phyloP scores from a whole-genome alignment of 2,113 vertebrate species.

The Hydrochoerus hydrochaeris region DNA sequence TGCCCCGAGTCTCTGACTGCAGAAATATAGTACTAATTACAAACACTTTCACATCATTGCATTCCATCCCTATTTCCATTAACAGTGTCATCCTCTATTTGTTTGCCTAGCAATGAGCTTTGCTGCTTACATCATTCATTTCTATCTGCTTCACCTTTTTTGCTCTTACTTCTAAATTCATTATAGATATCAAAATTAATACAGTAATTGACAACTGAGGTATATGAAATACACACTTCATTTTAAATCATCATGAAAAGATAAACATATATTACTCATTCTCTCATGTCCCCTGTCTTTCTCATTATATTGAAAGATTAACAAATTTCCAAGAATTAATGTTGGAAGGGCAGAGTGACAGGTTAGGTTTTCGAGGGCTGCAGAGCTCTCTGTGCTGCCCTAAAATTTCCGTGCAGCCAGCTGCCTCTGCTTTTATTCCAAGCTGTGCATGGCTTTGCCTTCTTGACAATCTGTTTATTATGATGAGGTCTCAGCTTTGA shows the following conservation, averaged over 20 bases:
- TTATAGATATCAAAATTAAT: not conserved
- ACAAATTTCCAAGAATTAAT: not conserved
- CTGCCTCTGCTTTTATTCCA: not conserved
- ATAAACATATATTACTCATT: not conserved
- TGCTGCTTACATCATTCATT: not conserved
- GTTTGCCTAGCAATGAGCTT: not conserved
- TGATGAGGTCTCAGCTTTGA: conserved; percentile 74
- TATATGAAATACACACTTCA: not conserved
- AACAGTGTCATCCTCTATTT: not conserved
- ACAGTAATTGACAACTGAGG: not conserved
- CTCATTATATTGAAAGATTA: not conserved
- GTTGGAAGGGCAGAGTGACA: not conserved
- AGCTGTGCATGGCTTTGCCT: not conserved
- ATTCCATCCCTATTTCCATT: not conserved
- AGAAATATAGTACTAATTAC: not conserved
- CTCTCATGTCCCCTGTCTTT: no score
- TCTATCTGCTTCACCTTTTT: not conserved
- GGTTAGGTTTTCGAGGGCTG: not conserved
- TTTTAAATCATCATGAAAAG: not conserved
- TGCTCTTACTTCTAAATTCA: not conserved
- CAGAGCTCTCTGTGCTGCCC: not conserved
- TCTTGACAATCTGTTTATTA: conserved; percentile 78
- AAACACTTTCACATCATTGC: not conserved
- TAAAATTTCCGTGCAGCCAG: conserved; percentile 14
- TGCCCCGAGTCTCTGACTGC: not conserved